Evolutionary conservation across 1,140 invertebrate species (phyloP), one percentile per base, ranked within the genome.

Genomic region (Drosophila paulistorum): DNA sequence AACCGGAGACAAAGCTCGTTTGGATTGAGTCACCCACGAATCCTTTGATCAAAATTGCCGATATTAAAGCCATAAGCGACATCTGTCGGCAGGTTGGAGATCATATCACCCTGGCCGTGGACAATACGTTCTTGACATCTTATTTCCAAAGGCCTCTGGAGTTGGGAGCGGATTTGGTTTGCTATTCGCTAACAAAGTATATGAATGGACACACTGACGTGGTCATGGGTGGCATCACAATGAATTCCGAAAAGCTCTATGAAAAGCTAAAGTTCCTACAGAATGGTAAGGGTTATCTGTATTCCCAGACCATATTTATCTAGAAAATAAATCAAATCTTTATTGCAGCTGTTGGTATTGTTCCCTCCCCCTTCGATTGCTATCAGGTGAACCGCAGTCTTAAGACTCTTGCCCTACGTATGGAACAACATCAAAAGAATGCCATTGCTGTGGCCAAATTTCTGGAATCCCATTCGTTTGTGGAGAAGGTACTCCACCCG

Each of bases 1-100:
- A 95, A 92, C 93, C 95, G 1, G 98, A 97, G 74, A 99, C 98
- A 4, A 98, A 97, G 96, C 94, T 99, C 93, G 93, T 99, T 20
- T 99, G 98, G 98, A 93, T 99, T 59, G 99, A 99, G 93, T 97
- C 97, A 0, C 99, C 99, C 1, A 99, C 99, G 13, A 99, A 99
- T 94, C 99, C 99, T 0, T 93, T 97, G 0, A 92, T 99, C 79
- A 98, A 98, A 93, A 92, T 99, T 13, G 94, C 96, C 20, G 98
- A 99, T 91, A 98, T 99, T 71, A 94, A 94, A 75, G 95, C 94
- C 2, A 93, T 99, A 30, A 91, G 94, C 1, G 93, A 96, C 69
- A 81, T 96, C 30, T 94, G 95, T 94, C 3, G 95, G 95, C 71
- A 76, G 6, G 7, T 48, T 9, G 94, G 95, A 0, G 78, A 93